phyloP scores from a whole-genome alignment of 2,888 invertebrate species.

The Carcina quercana region DNA sequence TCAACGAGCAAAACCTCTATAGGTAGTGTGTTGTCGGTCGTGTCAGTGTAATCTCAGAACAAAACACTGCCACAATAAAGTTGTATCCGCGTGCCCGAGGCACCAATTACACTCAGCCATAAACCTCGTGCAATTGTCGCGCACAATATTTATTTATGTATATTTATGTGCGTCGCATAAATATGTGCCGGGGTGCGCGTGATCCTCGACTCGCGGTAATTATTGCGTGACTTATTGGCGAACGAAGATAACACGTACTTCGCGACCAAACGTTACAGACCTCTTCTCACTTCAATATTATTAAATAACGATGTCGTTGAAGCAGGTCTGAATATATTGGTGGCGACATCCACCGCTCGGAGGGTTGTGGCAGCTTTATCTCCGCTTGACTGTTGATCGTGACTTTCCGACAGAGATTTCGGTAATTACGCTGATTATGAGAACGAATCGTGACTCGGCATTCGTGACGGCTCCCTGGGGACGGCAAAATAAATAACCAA shows the following conservation, averaged over 20 bases:
- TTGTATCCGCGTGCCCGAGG: slow-evolving; percentile 28
- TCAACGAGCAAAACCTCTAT: too few species aligned
- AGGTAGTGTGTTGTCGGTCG: too few species aligned
- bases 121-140: slow-evolving; percentile 49
- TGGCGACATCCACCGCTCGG: slow-evolving; percentile 37
- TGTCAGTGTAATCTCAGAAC: too few species aligned
- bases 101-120: slow-evolving; percentile 39
- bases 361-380: slow-evolving; percentile 65
- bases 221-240: slow-evolving; percentile 73
- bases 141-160: slow-evolving; percentile 48
- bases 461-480: slow-evolving; percentile 25
- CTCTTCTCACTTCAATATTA: slow-evolving; percentile 17
- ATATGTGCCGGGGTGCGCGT: slow-evolving; percentile 59
- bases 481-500: slow-evolving; percentile 19
- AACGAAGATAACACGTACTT: slow-evolving; percentile 65
- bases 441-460: slow-evolving; percentile 42
- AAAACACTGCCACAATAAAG: slow-evolving; percentile 27
- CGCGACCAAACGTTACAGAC: slow-evolving; percentile 36
- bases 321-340: slow-evolving; percentile 35
- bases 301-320: slow-evolving; percentile 2
- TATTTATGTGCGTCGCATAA: slow-evolving; percentile 58
- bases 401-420: slow-evolving; percentile 66
- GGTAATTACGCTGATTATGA: slow-evolving; percentile 69
- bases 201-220: slow-evolving; percentile 64
- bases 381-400: slow-evolving; percentile 64